Evolutionary conservation across 30 jellyfish, hydroid and myxozoan genomes (phyloP), one percentile per base, ranked within the genome.

Genomic region (Turritopsis dohrnii): DNA sequence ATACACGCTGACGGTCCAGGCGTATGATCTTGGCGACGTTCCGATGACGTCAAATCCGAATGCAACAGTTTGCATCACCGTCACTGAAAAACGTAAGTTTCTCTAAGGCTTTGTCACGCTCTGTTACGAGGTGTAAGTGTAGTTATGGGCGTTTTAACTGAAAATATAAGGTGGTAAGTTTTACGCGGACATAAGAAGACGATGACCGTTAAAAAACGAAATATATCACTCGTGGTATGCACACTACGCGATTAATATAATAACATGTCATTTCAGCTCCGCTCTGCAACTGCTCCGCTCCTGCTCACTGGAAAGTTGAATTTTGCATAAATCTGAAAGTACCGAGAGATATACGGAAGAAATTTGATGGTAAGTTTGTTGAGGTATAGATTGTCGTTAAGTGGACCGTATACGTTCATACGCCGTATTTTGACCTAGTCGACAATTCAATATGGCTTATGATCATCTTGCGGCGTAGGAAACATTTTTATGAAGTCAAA

Each of bases 21-120:
- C 92, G 1, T 85, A 84, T 31, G 96, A 88, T 71, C 79, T n/a
- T 69, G 96, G 96, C 25, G 72, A 81, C 8, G 92, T 91, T 9
- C 17, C 30, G 19, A n/a, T 7, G 30, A n/a, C 77, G 30, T 69
- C 77, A 23, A 69, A 69, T n/a, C 77, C 8, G 22, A 69, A 69
- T 69, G 77, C 77, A 19, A 69, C 17, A 69, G 77, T 69, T n/a
- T n/a, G 31, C 22, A 69, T 69, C 28, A 69, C 8, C 9, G 77
- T 69, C 8, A 69, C 60, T 3, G 60, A 41, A 41, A 41, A 41
- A 41, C 60, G 60, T 41, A 41, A 41, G 60, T 41, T 41, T 41
- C 13, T 41, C 13, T 41, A 41, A 3, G 5, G 60, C 60, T 13
- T 41, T 41, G 9, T 3, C 5, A 5, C 13, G 13, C 60, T 41